A percentile compares a stretch with the other conserved stretches of the same genome.
These are phyloP conservation scores for Calliphora vicina DNA, from an alignment of 1,140 invertebrate genomes.

Conservation along the genomic window DNA sequence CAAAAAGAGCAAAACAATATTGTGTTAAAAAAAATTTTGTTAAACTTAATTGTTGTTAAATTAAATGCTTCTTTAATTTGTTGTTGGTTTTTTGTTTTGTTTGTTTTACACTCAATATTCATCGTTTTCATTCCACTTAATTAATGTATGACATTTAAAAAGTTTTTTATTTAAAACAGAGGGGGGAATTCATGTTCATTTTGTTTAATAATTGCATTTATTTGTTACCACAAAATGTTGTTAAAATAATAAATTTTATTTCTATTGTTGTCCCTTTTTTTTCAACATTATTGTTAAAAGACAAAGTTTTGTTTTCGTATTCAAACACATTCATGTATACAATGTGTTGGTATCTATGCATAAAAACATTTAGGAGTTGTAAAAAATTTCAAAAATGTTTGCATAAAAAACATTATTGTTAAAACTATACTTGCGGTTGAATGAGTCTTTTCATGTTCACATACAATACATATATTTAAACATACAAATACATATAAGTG, in stretches of 20 bases:
- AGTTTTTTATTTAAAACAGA: not conserved
- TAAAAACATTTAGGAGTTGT: too few species aligned
- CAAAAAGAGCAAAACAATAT: not conserved
- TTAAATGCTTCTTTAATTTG: slow-evolving; percentile 20
- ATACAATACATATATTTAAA: not conserved
- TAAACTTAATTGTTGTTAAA: not conserved
- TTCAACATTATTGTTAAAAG: slow-evolving; percentile 1
- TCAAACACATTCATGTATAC: not conserved
- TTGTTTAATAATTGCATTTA: slow-evolving; percentile 4
- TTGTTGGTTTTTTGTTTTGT: not conserved
- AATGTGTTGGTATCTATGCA: not conserved
- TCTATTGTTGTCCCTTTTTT: not conserved
- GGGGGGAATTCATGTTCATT: not conserved
- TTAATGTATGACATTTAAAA: slow-evolving; percentile 33
- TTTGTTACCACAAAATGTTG: slow-evolving; percentile 31
- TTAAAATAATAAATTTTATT: slow-evolving; percentile 31
- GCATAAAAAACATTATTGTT: not conserved
- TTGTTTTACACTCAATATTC: not conserved
- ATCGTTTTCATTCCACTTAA: slow-evolving; percentile 16
- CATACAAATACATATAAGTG: not conserved
- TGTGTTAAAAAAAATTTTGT: not conserved
- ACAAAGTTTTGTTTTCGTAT: not conserved
- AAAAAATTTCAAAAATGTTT: not conserved
- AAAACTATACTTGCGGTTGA: slow-evolving; percentile 3
- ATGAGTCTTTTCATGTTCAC: not conserved